Evolutionary conservation across 2,113 vertebrate genomes (phyloP).

Genomic region (Gracilinanus agilis): DNA sequence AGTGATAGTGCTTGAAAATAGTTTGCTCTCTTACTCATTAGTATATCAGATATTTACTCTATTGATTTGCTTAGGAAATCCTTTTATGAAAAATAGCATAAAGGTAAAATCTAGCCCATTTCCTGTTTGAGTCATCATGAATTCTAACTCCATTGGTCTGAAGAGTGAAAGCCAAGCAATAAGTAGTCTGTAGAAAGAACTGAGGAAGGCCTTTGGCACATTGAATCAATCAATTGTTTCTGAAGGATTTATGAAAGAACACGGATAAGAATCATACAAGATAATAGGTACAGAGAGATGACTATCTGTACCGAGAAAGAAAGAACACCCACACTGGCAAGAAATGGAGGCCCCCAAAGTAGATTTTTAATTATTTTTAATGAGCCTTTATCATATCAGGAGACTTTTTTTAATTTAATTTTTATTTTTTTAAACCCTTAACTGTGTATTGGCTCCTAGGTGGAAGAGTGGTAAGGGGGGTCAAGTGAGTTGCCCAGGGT

Average conservation of each 20-base stretch:
- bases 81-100: constrained; percentile 9
- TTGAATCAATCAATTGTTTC: background rate
- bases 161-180: background rate
- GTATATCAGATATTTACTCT: background rate
- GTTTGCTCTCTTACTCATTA: background rate
- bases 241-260: background rate
- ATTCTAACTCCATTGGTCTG: background rate
- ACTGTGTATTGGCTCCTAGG: too few species aligned
- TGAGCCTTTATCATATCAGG: background rate
- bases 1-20: background rate
- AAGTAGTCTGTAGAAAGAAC: background rate
- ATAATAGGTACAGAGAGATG: background rate
- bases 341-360: background rate
- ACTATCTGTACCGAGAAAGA: background rate
- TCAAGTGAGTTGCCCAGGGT: too few species aligned
- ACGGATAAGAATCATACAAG: background rate
- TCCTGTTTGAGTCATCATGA: background rate
- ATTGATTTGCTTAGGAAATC: background rate
- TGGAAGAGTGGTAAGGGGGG: too few species aligned
- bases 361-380: background rate
- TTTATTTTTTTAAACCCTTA: too few species aligned
- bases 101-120: constrained; percentile 16
- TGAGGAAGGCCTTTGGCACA: background rate
- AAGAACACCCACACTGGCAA: background rate
- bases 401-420: background rate